These are phyloP conservation scores for Gymnocephalus cernua DNA, from an alignment of 2,113 vertebrate species.

Conservation along the genomic window DNA sequence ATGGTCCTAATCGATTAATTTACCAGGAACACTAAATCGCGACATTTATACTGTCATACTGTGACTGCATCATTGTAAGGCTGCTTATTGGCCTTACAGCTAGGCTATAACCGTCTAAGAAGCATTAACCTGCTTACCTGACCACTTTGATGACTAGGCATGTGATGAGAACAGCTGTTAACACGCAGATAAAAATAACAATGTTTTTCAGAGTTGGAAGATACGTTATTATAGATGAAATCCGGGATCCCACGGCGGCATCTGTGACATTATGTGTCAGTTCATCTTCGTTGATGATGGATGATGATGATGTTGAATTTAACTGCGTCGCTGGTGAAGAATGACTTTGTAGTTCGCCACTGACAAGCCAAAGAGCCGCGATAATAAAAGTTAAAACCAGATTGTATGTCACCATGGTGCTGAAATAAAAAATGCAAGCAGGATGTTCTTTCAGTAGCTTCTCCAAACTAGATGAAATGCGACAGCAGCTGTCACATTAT, in stretches of 20 bases:
- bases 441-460: conserved; percentile 7
- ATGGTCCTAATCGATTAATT: conserved; percentile 28
- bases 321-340: conserved; percentile 68
- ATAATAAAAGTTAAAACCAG: conserved; percentile 65
- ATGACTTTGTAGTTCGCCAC: conserved; percentile 52
- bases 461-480: conserved; percentile 24
- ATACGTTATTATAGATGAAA: conserved; percentile 86
- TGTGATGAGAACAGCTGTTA: conserved; percentile 88
- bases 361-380: conserved; percentile 61
- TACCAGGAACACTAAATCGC: not conserved
- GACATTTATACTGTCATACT: not conserved
- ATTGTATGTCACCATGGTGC: conserved; percentile 54
- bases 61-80: not conserved
- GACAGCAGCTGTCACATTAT: conserved; percentile 72
- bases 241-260: conserved; percentile 72
- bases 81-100: not conserved
- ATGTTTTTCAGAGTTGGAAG: conserved; percentile 91
- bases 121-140: conserved; percentile 84
- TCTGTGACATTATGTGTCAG: conserved; percentile 65
- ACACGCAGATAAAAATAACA: conserved; percentile 88
- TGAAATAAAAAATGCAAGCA: not conserved
- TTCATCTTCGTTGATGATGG: conserved; percentile 33
- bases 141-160: conserved; percentile 90
- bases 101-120: not conserved
- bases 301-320: conserved; percentile 71